phyloP scores from a whole-genome alignment of 2,797 vertebrate genomes.

The Falco naumanni region DNA sequence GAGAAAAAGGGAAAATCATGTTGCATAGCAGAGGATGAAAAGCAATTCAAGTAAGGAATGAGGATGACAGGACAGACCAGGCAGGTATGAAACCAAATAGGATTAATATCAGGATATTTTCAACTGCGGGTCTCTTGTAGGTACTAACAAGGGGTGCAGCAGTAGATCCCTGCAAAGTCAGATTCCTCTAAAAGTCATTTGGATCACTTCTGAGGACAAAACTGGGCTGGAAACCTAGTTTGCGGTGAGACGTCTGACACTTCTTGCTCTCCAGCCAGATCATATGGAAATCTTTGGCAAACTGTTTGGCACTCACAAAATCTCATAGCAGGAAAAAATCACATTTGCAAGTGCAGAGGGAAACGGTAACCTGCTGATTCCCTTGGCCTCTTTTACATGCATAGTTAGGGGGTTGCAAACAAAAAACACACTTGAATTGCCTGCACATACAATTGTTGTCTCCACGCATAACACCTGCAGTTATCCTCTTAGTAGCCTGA shows the following conservation, averaged over 20 bases:
- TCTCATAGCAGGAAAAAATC: constrained; percentile 33
- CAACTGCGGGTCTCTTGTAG: not conserved
- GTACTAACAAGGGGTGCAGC: not conserved
- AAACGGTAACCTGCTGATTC: constrained; percentile 37
- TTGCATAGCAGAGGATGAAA: not conserved
- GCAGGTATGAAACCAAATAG: not conserved
- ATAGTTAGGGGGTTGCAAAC: not conserved
- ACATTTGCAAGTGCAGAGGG: constrained; percentile 49
- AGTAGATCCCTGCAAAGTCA: not conserved
- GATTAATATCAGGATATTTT: not conserved
- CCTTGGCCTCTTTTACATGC: not conserved
- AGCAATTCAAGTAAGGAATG: not conserved
- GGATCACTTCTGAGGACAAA: constrained; percentile 21
- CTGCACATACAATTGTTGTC: not conserved
- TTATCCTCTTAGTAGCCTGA: not conserved
- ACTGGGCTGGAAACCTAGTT: constrained; percentile 40
- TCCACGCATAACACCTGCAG: not conserved
- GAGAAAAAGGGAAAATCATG: not conserved
- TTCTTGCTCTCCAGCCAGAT: constrained; percentile 63
- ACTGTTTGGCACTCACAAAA: not conserved
- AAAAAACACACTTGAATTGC: not conserved
- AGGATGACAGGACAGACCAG: not conserved
- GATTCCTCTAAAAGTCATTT: constrained; percentile 7
- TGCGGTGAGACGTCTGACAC: constrained; percentile 41
- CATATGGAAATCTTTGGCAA: constrained; percentile 57